phyloP scores from a whole-genome alignment of 2,797 vertebrate genomes.

The Sebastes steindachneri region DNA sequence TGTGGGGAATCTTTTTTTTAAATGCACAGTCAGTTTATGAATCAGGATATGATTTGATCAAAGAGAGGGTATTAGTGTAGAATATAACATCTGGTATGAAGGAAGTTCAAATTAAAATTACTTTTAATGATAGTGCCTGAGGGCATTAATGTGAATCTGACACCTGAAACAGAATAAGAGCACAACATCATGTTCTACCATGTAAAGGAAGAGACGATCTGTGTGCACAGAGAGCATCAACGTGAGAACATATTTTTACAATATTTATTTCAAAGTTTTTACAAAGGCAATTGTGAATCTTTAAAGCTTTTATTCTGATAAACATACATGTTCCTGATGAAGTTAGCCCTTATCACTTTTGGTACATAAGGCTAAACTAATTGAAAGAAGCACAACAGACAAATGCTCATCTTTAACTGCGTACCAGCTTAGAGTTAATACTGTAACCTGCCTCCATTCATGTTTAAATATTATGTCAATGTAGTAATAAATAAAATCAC shows the following conservation, averaged over 20 bases:
- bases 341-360: constrained; percentile 66
- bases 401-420: not conserved
- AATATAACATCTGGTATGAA: not conserved
- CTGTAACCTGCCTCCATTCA: constrained; percentile 18
- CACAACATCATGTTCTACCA: not conserved
- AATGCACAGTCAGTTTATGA: not conserved
- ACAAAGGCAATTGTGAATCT: constrained; percentile 79
- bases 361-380: constrained; percentile 54
- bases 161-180: not conserved
- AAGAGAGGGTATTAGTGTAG: not conserved
- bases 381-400: constrained; percentile 18
- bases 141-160: not conserved
- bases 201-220: not conserved
- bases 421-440: constrained; percentile 7
- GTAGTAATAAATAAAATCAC: constrained; percentile 71
- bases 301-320: constrained; percentile 75
- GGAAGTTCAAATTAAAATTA: not conserved
- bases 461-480: constrained; percentile 52
- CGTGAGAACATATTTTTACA: constrained; percentile 50
- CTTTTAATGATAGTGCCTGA: not conserved
- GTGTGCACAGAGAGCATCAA: not conserved
- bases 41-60: not conserved
- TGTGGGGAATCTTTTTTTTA: not conserved
- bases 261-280: constrained; percentile 79
- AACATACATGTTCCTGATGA: constrained; percentile 58